phyloP scores from a whole-genome alignment of 2,888 invertebrate genomes.

The Branchellion lobata region DNA sequence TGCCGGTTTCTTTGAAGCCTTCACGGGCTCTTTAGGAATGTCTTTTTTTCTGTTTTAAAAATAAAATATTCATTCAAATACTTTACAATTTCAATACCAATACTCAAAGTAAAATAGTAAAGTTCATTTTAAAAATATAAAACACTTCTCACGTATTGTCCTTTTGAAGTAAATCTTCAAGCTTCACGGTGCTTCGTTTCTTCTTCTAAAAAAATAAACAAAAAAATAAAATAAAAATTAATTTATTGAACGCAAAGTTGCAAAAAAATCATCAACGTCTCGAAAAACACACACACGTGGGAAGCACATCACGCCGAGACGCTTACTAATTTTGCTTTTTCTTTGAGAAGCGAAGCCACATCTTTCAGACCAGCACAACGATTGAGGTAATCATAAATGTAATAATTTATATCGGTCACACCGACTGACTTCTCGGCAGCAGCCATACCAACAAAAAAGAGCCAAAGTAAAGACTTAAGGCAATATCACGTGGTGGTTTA shows the following conservation, averaged over 20 bases:
- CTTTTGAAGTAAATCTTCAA: background rate
- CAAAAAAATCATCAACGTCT: no score
- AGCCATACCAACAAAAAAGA: background rate
- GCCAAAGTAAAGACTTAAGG: background rate
- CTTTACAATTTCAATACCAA: no score
- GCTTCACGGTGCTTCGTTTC: background rate
- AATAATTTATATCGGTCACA: background rate
- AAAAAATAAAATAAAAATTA: background rate
- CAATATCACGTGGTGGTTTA: no score
- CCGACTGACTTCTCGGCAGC: background rate
- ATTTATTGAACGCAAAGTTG: background rate
- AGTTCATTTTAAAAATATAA: background rate
- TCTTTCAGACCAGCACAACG: background rate
- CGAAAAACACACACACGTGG: no score
- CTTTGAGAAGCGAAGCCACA: background rate
- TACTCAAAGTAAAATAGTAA: no score
- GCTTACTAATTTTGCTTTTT: background rate
- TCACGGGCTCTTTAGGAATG: background rate
- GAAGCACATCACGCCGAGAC: background rate
- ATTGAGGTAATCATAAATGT: conserved; percentile 1
- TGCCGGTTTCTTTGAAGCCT: background rate
- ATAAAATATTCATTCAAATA: background rate
- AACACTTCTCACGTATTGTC: background rate
- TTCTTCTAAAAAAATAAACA: background rate
- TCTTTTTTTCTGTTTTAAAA: background rate